Percentiles rank a stretch among this genome's conserved stretches.
These are phyloP conservation scores for Anthrax anthrax DNA, from an alignment of 2,888 invertebrate genomes.

Conservation along the genomic window DNA sequence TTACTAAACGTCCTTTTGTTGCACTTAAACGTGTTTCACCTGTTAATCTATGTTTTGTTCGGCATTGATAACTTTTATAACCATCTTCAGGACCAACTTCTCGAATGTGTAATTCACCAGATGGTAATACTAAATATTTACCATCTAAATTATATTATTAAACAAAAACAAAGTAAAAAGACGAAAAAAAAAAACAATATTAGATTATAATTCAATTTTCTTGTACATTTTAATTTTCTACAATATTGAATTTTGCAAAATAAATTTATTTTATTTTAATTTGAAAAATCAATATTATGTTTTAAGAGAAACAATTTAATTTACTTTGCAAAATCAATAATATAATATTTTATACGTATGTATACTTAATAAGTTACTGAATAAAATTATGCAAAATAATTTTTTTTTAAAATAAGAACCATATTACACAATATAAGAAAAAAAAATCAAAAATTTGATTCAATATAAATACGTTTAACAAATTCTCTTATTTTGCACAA, in stretches of 20 bases:
- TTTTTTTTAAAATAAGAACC: too few species aligned
- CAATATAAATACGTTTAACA: too few species aligned
- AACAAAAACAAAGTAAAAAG: background rate
- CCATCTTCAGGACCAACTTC: slow-evolving; percentile 92
- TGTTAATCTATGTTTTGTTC: slow-evolving; percentile 83
- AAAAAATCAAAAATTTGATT: too few species aligned
- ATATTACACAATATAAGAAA: too few species aligned
- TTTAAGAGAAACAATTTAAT: background rate
- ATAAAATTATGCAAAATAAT: too few species aligned
- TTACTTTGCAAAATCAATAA: too few species aligned
- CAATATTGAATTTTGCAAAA: background rate
- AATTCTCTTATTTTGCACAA: too few species aligned
- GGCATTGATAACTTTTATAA: slow-evolving; percentile 85
- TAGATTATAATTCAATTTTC: slow-evolving; percentile 1
- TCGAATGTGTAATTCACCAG: slow-evolving; percentile 89
- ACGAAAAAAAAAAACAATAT: slow-evolving; percentile 5
- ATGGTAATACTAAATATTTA: slow-evolving; percentile 86
- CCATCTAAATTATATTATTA: slow-evolving; percentile 48
- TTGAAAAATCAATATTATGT: too few species aligned
- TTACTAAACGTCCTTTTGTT: slow-evolving; percentile 84
- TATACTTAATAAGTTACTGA: too few species aligned
- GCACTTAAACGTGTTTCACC: slow-evolving; percentile 87
- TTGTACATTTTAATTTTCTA: background rate
- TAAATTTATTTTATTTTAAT: too few species aligned
- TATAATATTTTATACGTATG: too few species aligned